A percentile compares a stretch with the other conserved stretches of the same genome.
phyloP scores from a whole-genome alignment of 2,888 invertebrate genomes.

The Gastrophysa polygoni region DNA sequence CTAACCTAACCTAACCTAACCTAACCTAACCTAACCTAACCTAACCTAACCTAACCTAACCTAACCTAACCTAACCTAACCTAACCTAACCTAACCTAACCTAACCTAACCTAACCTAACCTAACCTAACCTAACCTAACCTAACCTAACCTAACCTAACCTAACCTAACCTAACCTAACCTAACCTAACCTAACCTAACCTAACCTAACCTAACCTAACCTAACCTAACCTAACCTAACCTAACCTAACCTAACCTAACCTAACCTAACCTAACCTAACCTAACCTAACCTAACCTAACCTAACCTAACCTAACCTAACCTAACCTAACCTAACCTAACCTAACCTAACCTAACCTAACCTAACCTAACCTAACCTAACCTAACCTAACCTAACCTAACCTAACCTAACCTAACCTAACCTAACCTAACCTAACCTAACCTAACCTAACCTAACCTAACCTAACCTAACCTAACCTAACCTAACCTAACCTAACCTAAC shows the following conservation, averaged over 20 bases:
- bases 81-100: conserved; percentile 29
- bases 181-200: conserved; percentile 12
- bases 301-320: conserved; percentile 6
- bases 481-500: conserved; percentile 13
- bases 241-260: conserved; percentile 19
- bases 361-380: conserved; percentile 9
- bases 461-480: conserved; percentile 9
- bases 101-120: conserved; percentile 42
- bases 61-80: conserved; percentile 11
- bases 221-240: conserved; percentile 17
- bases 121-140: conserved; percentile 23
- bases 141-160: conserved; percentile 10
- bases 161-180: conserved; percentile 19
- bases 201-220: conserved; percentile 14
- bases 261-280: conserved; percentile 19
- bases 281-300: conserved; percentile 15
- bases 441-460: conserved; percentile 5
- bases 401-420: conserved; percentile 16
- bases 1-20: conserved; percentile 7
- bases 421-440: conserved; percentile 15
- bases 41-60: conserved; percentile 5
- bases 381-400: conserved; percentile 13
- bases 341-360: neutral
- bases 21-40: too few species aligned
- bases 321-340: conserved; percentile 8